These are phyloP conservation scores for Vulpes lagopus DNA, from an alignment of 2,113 vertebrate species.

Conservation along the genomic window DNA sequence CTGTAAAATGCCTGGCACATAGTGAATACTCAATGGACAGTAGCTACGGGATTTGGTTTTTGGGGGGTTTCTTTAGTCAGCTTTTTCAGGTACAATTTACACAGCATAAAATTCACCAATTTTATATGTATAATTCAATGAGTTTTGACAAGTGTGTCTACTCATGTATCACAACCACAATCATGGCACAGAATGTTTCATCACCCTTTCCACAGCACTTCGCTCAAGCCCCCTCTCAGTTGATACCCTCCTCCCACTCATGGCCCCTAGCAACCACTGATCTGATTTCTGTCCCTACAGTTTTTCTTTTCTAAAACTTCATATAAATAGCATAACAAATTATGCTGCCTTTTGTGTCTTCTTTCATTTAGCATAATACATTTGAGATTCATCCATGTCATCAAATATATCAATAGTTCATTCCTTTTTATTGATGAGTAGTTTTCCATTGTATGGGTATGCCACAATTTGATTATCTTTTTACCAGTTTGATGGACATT, in stretches of 20 bases:
- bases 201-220: not conserved
- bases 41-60: not conserved
- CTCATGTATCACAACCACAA: not conserved
- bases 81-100: not conserved
- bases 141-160: constrained; percentile 10
- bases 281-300: not conserved
- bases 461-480: not conserved
- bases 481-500: not conserved
- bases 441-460: not conserved
- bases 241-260: not conserved
- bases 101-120: not conserved
- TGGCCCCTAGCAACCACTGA: not conserved
- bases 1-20: not conserved
- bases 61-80: not conserved
- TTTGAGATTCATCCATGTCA: not conserved
- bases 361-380: constrained; percentile 3
- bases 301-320: constrained; percentile 33
- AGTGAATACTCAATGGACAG: not conserved
- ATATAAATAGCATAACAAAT: not conserved
- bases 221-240: not conserved
- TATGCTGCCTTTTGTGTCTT: not conserved
- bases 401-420: not conserved
- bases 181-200: not conserved
- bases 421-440: constrained; percentile 5
- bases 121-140: not conserved